Evolutionary conservation across 2,113 vertebrate genomes (phyloP).

Genomic region (Mohoua ochrocephala): DNA sequence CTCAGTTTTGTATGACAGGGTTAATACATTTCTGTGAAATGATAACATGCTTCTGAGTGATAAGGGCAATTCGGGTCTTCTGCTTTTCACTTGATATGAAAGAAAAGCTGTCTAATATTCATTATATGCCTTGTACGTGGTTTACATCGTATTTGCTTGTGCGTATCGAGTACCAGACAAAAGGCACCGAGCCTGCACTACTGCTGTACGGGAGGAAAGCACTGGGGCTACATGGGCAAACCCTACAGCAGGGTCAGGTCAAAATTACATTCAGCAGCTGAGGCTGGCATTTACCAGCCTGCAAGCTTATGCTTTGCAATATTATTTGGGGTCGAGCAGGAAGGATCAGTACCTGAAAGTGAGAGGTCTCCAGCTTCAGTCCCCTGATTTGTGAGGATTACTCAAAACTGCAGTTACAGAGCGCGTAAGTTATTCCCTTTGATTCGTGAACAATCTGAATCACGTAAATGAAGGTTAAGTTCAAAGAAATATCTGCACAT

Average conservation of each 20-base stretch:
- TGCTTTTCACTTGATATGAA: neutral
- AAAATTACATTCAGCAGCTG: neutral
- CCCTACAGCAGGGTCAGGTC: neutral
- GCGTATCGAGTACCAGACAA: neutral
- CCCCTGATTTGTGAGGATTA: neutral
- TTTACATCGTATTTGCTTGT: neutral
- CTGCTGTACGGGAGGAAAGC: neutral
- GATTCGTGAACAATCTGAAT: neutral
- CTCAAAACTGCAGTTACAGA: neutral
- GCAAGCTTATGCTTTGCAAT: neutral
- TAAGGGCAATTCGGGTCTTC: neutral
- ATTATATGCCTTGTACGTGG: neutral
- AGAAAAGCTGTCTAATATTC: neutral
- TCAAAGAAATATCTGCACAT: neutral
- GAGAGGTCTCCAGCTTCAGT: neutral
- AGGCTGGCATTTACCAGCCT: neutral
- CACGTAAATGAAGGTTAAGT: neutral
- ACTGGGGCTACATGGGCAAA: neutral
- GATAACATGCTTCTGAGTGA: neutral
- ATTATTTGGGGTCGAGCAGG: neutral
- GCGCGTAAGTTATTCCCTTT: neutral
- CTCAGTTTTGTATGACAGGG: neutral
- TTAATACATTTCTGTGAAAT: neutral
- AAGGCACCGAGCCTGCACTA: neutral
- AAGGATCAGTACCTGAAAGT: neutral